Evolutionary conservation across 2,888 invertebrate species (phyloP).

Genomic region (Leptinotarsa peninsularis): DNA sequence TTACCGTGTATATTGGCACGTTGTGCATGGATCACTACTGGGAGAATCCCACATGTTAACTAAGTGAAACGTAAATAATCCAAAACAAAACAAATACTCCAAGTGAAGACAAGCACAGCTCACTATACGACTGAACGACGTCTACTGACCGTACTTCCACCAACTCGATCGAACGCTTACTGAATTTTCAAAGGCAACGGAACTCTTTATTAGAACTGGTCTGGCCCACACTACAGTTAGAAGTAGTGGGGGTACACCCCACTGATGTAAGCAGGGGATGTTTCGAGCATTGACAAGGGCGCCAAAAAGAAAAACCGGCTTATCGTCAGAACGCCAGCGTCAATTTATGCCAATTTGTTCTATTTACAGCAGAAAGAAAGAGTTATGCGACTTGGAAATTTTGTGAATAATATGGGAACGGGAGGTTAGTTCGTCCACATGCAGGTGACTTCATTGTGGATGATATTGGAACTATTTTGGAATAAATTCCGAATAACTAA

Average conservation of each 20-base stretch:
- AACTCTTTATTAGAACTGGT: conserved; percentile 46
- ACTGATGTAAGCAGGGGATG: conserved; percentile 46
- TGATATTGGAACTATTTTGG: neutral
- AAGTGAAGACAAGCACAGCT: conserved; percentile 31
- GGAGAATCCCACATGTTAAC: conserved; percentile 62
- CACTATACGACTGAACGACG: conserved; percentile 24
- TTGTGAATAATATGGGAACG: conserved; percentile 18
- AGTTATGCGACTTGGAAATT: neutral
- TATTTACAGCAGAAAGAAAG: conserved; percentile 16
- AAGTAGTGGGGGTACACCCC: conserved; percentile 50
- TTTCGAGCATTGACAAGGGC: conserved; percentile 47
- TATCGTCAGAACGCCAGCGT: conserved; percentile 11
- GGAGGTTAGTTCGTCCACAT: neutral
- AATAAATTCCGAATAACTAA: neutral
- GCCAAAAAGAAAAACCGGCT: conserved; percentile 48
- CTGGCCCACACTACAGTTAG: conserved; percentile 45
- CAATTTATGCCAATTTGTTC: conserved; percentile 21
- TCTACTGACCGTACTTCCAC: conserved; percentile 21
- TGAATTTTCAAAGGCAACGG: conserved; percentile 45
- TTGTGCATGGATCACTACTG: conserved; percentile 62
- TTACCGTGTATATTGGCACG: conserved; percentile 67
- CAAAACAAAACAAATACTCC: conserved; percentile 37
- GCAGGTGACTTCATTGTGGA: conserved; percentile 1
- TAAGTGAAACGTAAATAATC: conserved; percentile 36
- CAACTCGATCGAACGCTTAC: conserved; percentile 37